phyloP scores from a whole-genome alignment of 2,113 vertebrate species.

The Cervus canadensis region DNA sequence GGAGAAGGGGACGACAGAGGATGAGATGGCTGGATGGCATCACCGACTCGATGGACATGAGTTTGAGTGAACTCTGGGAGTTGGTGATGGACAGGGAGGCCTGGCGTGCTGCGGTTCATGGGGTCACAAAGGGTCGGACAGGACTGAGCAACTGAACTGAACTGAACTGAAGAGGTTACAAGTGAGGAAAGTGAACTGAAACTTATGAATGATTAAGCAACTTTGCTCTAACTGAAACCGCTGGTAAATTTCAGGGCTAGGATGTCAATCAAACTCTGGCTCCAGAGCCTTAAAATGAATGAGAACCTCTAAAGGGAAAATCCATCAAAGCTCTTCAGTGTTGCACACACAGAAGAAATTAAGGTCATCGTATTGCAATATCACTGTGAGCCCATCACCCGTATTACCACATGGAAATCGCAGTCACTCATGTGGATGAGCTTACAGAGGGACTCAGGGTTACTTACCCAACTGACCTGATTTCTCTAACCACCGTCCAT shows the following conservation, averaged over 20 bases:
- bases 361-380: background rate
- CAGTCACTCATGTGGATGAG: background rate
- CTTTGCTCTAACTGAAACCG: background rate
- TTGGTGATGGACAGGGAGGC: too few relatives aligned
- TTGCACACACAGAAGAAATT: background rate
- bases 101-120: too few relatives aligned
- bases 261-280: background rate
- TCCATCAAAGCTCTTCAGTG: background rate
- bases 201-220: background rate
- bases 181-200: background rate
- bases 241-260: background rate
- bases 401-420: background rate
- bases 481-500: background rate
- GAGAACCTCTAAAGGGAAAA: background rate
- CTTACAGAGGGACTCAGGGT: background rate
- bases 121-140: too few relatives aligned
- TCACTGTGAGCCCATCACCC: background rate
- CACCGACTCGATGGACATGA: too few relatives aligned
- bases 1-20: too few relatives aligned
- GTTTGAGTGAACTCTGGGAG: too few relatives aligned
- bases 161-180: background rate
- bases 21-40: too few relatives aligned
- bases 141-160: too few relatives aligned
- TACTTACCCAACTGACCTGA: background rate
- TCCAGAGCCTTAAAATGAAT: background rate